Evolutionary conservation across 2,113 vertebrate species (phyloP).

Genomic region (Mesocricetus auratus): DNA sequence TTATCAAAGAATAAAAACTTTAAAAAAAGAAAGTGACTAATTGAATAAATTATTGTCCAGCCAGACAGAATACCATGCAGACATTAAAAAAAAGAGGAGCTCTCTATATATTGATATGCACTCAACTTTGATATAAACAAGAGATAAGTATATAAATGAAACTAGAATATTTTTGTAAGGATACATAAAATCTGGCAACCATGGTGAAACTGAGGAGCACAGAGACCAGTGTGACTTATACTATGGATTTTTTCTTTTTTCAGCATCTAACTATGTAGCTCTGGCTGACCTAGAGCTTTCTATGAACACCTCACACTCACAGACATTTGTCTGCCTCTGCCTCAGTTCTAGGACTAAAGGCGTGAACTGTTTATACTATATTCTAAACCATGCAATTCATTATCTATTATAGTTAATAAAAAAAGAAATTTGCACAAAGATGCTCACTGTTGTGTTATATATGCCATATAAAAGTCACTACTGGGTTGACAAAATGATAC

Average conservation of each 20-base stretch:
- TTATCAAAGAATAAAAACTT: too few relatives aligned
- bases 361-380: neutral
- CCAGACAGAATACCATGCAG: neutral
- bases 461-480: neutral
- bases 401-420: neutral
- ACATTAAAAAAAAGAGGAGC: neutral
- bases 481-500: neutral
- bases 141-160: conserved; percentile 47
- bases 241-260: neutral
- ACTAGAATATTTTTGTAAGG: conserved; percentile 35
- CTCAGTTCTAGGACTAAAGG: neutral
- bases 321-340: neutral
- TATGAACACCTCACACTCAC: neutral
- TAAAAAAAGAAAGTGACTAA: neutral
- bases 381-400: neutral
- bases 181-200: conserved; percentile 23
- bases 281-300: neutral
- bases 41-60: neutral
- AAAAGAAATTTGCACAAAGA: neutral
- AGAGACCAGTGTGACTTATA: neutral
- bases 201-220: neutral
- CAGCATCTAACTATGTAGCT: neutral
- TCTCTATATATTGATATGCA: neutral
- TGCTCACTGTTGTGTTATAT: neutral
- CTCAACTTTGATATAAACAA: neutral